Base-by-base conservation (phyloP, 2,888 invertebrate genomes). In the Ophion ventricosus region DNA sequence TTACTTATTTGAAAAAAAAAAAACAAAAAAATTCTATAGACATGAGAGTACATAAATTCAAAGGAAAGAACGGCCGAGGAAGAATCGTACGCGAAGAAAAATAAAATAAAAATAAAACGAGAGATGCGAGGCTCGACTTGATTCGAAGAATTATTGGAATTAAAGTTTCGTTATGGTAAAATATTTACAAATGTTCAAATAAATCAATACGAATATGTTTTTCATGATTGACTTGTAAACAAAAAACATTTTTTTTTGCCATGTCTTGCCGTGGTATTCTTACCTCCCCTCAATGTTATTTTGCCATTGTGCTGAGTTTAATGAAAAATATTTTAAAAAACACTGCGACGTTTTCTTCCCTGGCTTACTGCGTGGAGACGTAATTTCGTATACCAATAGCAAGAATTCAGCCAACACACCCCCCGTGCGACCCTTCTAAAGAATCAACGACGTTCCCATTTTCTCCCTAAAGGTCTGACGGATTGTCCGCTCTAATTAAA, bases 401-500 rank as follows among this genome's bases (percentile, higher is more conserved):
- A n/a, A 67, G 49, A 40, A 67, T 25, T 14, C 49, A 67, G 49
- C 35, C 67, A 49, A 67, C 49, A 67, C 26, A 10, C 49, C 67
- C 25, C 25, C 17, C 17, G 25, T 49, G 26, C 26, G 49, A 67
- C 25, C 17, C 25, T 25, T 49, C 49, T 26, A 25, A 67, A 26
- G 67, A 67, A 67, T 49, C n/a, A 49, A 67, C 70, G 63, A 69
- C 70, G 56, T 49, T 77, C 63, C 40, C 61, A 35, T 76, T 63
- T 67, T 54, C 40, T 26, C 35, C 57, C 66, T n/a, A 43, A 73
- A 73, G 56, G 57, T 56, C 40, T 25, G 56, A 57, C 64, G 35
- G 76, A 74, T 64, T 59, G 77, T 76, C 81, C 85, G 40, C 66
- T 76, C 40, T 86, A 83, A 87, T 87, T 86, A 82, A 87, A 87